Evolutionary conservation across 2,113 vertebrate genomes (phyloP).

Genomic region (Gulo gulo): DNA sequence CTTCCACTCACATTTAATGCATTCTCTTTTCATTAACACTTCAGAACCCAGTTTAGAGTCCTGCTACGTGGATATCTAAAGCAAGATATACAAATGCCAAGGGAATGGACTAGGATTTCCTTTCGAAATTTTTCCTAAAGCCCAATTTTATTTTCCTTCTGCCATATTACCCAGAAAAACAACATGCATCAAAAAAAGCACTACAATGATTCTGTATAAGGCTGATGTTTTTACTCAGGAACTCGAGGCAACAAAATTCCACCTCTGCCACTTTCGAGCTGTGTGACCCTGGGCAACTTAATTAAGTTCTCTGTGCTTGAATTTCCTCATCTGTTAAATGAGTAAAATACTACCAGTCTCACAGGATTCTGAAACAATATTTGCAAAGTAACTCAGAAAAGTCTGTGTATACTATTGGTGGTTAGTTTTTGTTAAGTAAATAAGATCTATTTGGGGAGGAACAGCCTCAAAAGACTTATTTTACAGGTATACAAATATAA

Average conservation of each 20-base stretch:
- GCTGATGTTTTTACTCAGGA: neutral
- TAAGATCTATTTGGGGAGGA: neutral
- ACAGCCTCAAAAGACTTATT: neutral
- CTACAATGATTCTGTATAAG: neutral
- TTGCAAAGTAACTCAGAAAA: neutral
- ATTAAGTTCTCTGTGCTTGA: neutral
- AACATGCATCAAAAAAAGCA: neutral
- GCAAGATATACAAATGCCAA: neutral
- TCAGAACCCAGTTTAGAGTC: neutral
- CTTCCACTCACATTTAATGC: neutral
- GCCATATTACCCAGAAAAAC: neutral
- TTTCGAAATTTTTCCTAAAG: neutral
- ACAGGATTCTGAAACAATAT: neutral
- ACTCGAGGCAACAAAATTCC: neutral
- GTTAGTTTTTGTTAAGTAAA: neutral
- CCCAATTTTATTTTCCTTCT: neutral
- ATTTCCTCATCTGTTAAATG: neutral
- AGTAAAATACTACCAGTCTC: neutral
- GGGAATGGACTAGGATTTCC: neutral
- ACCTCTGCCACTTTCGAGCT: neutral
- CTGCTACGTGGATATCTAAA: neutral
- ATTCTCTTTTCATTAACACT: neutral
- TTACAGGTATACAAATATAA: neutral
- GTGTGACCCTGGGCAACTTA: neutral
- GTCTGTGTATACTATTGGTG: neutral